phyloP scores from a whole-genome alignment of 2,888 invertebrate genomes.

The Metacarcinus magister region DNA sequence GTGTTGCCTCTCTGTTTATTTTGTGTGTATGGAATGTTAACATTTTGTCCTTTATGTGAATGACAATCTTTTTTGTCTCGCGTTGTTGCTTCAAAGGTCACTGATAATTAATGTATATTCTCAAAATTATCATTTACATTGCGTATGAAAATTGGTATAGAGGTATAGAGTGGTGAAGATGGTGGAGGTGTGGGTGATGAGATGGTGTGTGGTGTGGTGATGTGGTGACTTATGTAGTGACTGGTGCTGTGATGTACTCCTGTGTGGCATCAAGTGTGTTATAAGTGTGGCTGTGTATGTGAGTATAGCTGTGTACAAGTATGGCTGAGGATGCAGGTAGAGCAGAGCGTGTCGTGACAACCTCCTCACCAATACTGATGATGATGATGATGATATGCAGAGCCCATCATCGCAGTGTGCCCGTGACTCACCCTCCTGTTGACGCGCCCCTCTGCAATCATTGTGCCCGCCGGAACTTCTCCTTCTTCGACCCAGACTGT shows the following conservation, averaged over 20 bases:
- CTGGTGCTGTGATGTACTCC: not conserved
- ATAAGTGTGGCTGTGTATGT: not conserved
- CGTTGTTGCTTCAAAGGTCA: not conserved
- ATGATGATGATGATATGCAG: not conserved
- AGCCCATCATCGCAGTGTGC: constrained; percentile 78
- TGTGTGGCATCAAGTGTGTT: not conserved
- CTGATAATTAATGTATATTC: not conserved
- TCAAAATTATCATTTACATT: not conserved
- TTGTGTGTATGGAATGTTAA: not conserved
- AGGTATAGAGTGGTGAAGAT: not conserved
- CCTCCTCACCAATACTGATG: not conserved
- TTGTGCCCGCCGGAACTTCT: constrained; percentile 85
- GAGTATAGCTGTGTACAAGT: not conserved
- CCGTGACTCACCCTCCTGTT: constrained; percentile 85
- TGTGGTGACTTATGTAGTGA: not conserved
- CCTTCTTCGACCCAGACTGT: constrained; percentile 86
- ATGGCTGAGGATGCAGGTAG: not conserved
- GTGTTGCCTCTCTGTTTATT: not conserved
- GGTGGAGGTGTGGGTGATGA: not conserved
- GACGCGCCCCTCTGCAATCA: constrained; percentile 85
- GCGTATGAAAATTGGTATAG: not conserved
- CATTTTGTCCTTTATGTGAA: not conserved
- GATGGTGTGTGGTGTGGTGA: not conserved
- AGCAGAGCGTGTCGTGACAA: not conserved
- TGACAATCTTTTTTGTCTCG: not conserved